Evolutionary conservation across 2,888 invertebrate genomes (phyloP).

Genomic region (Dione juno): DNA sequence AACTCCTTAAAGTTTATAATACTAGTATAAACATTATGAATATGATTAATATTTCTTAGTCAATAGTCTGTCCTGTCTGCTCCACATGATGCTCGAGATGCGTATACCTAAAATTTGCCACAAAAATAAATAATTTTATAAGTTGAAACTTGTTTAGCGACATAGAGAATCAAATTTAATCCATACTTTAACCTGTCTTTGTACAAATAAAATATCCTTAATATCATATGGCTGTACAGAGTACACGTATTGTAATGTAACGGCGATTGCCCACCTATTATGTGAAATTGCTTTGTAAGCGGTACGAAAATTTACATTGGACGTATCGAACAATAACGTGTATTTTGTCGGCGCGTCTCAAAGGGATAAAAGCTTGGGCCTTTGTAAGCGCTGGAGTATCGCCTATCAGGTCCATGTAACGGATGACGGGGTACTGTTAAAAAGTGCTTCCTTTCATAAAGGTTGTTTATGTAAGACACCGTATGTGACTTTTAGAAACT

Average conservation of each 20-base stretch:
- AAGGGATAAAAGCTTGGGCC: conserved; percentile 41
- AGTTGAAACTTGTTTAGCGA: too few species aligned
- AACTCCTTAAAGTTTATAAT: too few species aligned
- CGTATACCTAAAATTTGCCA: too few species aligned
- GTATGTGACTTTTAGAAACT: not conserved
- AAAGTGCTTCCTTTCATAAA: conserved; percentile 28
- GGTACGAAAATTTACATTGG: conserved; percentile 36
- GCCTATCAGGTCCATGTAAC: conserved; percentile 37
- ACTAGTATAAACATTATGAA: too few species aligned
- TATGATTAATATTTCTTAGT: too few species aligned
- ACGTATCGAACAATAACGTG: conserved; percentile 38
- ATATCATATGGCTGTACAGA: not conserved
- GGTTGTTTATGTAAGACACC: conserved; percentile 28
- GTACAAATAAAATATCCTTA: not conserved
- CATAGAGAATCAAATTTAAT: not conserved
- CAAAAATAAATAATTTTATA: too few species aligned
- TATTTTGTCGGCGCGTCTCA: conserved; percentile 41
- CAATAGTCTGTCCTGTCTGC: too few species aligned
- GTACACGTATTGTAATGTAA: conserved; percentile 11
- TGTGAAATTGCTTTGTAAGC: conserved; percentile 25
- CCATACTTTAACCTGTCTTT: not conserved
- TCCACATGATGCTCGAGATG: too few species aligned
- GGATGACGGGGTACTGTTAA: conserved; percentile 34
- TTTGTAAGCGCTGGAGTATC: conserved; percentile 40
- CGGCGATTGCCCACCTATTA: conserved; percentile 23